Percentiles rank a stretch among this genome's conserved stretches.
These are phyloP conservation scores for Sus cebifrons DNA, from an alignment of 2,797 vertebrate species.

Conservation along the genomic window DNA sequence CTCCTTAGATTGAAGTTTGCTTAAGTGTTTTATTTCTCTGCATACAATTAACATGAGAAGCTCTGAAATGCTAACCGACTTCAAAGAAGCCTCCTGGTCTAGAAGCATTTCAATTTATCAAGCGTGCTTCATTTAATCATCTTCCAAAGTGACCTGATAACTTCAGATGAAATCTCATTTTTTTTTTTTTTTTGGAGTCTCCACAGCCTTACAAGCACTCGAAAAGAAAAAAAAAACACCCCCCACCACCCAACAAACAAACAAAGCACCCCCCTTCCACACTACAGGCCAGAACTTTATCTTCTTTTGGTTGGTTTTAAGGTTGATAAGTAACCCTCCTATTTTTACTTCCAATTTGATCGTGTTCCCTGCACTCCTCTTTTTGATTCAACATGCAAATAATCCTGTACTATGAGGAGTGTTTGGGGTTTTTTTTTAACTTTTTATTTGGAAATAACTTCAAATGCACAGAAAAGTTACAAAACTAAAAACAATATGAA, in stretches of 20 bases:
- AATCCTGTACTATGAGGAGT: neutral
- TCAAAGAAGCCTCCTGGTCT: slow-evolving; percentile 58
- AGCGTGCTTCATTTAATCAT: neutral
- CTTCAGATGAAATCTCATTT: slow-evolving; percentile 46
- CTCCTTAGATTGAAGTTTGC: slow-evolving; percentile 89
- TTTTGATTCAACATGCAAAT: slow-evolving; percentile 2
- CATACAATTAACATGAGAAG: slow-evolving; percentile 69
- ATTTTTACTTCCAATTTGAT: neutral
- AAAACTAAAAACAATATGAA: neutral
- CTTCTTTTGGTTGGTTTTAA: neutral
- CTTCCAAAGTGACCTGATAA: slow-evolving; percentile 20
- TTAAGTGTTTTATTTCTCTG: slow-evolving; percentile 81
- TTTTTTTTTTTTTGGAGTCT: neutral
- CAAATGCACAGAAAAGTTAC: neutral
- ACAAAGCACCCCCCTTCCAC: no score
- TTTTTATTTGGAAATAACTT: slow-evolving; percentile 24
- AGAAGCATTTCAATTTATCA: slow-evolving; percentile 57
- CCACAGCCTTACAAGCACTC: neutral
- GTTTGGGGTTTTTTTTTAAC: neutral
- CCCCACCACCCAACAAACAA: neutral
- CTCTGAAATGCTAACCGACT: slow-evolving; percentile 77
- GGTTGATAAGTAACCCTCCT: neutral
- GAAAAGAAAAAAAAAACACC: neutral
- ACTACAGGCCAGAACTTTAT: neutral
- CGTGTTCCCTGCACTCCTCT: neutral